Evolutionary conservation across 2,113 vertebrate species (phyloP).

Genomic region (Eretmochelys imbricata): DNA sequence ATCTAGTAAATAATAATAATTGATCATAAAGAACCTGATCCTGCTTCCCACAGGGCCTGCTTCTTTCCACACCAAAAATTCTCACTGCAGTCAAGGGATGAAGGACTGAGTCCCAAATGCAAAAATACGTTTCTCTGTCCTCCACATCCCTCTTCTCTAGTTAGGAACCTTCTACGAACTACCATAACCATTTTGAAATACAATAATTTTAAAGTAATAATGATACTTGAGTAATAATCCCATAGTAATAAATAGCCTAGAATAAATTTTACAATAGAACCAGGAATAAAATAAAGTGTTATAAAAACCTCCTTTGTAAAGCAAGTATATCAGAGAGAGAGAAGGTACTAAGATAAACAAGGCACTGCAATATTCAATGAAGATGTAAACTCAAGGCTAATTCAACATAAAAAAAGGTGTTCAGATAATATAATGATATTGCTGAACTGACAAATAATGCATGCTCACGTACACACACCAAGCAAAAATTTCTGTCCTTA

Average conservation of each 20-base stretch:
- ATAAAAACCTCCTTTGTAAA: not conserved
- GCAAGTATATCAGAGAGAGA: not conserved
- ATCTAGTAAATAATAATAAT: conserved; percentile 9
- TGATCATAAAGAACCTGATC: not conserved
- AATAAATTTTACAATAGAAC: not conserved
- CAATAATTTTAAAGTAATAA: not conserved
- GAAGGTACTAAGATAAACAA: too few relatives aligned
- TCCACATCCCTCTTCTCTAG: not conserved
- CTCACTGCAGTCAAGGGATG: conserved; percentile 16
- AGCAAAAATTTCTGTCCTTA: not conserved
- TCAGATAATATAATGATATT: not conserved
- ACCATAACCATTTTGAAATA: not conserved
- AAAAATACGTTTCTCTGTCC: not conserved
- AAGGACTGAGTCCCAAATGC: not conserved
- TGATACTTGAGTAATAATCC: not conserved
- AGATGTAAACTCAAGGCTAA: not conserved
- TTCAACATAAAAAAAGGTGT: not conserved
- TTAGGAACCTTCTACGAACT: not conserved
- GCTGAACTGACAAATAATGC: not conserved
- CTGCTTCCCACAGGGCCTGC: not conserved
- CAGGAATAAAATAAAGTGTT: not conserved
- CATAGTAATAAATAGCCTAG: not conserved
- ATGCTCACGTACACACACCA: not conserved
- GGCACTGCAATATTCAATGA: not conserved
- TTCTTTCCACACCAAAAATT: conserved; percentile 7